Percentiles rank a stretch among this genome's conserved stretches.
These are phyloP conservation scores for Drosophila leonis DNA, from an alignment of 2,888 invertebrate species.

Conservation along the genomic window DNA sequence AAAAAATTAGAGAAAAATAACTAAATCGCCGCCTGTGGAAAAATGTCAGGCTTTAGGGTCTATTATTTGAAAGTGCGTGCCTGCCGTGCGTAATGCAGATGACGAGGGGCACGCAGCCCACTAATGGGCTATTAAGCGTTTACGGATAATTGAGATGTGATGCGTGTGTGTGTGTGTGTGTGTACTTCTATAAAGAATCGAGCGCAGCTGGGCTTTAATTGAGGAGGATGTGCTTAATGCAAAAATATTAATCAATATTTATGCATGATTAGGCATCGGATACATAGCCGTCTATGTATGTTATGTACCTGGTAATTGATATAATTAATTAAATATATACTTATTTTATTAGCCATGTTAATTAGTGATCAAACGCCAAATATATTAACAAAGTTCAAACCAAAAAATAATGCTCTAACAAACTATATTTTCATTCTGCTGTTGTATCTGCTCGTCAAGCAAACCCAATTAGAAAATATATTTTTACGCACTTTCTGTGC, in stretches of 20 bases:
- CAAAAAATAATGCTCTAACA: neutral
- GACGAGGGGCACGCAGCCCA: conserved; percentile 23
- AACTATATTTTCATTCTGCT: neutral
- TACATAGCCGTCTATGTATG: neutral
- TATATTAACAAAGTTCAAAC: too few relatives aligned
- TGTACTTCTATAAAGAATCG: conserved; percentile 3
- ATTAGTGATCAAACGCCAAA: neutral
- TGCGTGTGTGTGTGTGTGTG: neutral
- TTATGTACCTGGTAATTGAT: neutral
- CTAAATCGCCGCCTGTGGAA: neutral
- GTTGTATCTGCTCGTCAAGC: too few relatives aligned
- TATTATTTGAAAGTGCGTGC: conserved; percentile 40
- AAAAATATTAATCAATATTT: conserved; percentile 7
- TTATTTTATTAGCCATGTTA: neutral
- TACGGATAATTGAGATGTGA: conserved; percentile 37
- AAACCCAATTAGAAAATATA: neutral
- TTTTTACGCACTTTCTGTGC: neutral
- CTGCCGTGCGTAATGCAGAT: conserved; percentile 33
- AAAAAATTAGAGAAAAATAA: neutral
- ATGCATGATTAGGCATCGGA: conserved; percentile 9
- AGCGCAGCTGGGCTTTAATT: neutral
- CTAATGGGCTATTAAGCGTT: conserved; percentile 48
- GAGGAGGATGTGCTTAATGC: neutral
- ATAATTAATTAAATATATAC: neutral
- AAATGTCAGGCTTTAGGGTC: conserved; percentile 2